Base-by-base conservation (phyloP, 1,140 invertebrate genomes). In the Drosophila suzukii region DNA sequence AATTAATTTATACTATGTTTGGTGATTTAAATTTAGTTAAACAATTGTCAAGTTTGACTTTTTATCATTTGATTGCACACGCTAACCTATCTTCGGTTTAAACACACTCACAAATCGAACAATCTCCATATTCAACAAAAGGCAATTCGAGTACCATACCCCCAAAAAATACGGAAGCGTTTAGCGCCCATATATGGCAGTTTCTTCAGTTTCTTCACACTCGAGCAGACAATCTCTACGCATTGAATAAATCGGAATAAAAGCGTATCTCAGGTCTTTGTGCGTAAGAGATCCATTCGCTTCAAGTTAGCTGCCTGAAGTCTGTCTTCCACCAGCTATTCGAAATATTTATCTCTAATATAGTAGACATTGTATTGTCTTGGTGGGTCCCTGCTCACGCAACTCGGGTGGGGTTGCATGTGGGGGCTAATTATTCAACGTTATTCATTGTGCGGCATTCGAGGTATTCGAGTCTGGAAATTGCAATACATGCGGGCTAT, bases 401-500 rank as follows among this genome's bases (percentile, higher is more conserved):
- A 86, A 89, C 79, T 51, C 47, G 53, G 53, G 62, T 66, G 70
- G 58, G 75, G 76, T 89, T 86, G 83, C 83, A 86, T 86, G 83
- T 77, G 75, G 60, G 49, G 11, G 13, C 66, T 51, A 62, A 76
- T 88, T 82, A 88, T 85, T 81, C 68, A 72, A 71, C 70, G 68
- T 72, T 86, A 82, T 85, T 75, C 79, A 83, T 76, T 88, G 83
- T 78, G 75, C 58, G 83, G 78, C 76, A 88, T 89, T 73, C 73
- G 53, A 77, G 76, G 15, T 46, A 86, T 86, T 79, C 68, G 63
- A 68, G 83, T 46, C 78, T 86, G 54, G 30, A 88, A 88, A 88
- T 88, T 82, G 82, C 82, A 73, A 59, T 59, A 58, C 61, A 70
- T 20, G 27, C 27, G 27, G 27, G 27, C 27, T 27, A 5, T 65